Percentiles rank a stretch among this genome's conserved stretches.
Evolutionary conservation across 2,113 vertebrate species (phyloP).

Genomic region (Drymodes brunneopygia): DNA sequence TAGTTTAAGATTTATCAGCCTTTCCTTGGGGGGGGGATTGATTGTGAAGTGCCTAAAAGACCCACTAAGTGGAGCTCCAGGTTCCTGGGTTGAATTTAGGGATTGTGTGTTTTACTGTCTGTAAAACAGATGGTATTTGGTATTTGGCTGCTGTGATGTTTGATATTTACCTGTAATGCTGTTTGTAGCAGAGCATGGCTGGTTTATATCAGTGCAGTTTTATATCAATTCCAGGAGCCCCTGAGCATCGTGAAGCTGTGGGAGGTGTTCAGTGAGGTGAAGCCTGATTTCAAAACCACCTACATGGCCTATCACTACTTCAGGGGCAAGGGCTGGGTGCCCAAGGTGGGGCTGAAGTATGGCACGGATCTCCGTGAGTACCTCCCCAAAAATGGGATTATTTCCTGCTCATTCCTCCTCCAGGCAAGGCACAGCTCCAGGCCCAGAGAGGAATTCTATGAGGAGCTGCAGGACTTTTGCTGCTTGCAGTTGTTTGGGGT

Average conservation of each 20-base stretch:
- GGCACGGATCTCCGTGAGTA: slow-evolving; percentile 89
- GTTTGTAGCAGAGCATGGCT: background rate
- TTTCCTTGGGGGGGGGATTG: too few species aligned
- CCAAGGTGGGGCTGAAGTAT: slow-evolving; percentile 91
- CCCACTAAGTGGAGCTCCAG: background rate
- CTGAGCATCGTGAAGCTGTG: slow-evolving; percentile 82
- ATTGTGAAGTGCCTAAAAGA: background rate
- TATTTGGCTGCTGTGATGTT: rapidly evolving
- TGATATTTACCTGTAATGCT: background rate
- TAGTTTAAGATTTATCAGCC: background rate
- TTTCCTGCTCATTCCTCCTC: background rate
- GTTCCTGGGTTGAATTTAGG: background rate
- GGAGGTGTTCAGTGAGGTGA: slow-evolving; percentile 72
- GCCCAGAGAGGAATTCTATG: background rate
- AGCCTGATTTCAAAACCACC: slow-evolving; percentile 78
- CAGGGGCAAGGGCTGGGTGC: slow-evolving; percentile 90
- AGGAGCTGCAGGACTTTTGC: background rate
- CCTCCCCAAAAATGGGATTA: background rate
- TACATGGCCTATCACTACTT: slow-evolving; percentile 92
- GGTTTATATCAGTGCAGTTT: background rate
- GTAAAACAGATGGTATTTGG: background rate
- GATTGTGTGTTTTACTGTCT: background rate
- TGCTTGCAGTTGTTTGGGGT: background rate
- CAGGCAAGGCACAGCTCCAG: background rate
- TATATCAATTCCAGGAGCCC: background rate